These are phyloP conservation scores for Drosophila parthenogenetica DNA, from an alignment of 2,888 invertebrate species.

Conservation along the genomic window DNA sequence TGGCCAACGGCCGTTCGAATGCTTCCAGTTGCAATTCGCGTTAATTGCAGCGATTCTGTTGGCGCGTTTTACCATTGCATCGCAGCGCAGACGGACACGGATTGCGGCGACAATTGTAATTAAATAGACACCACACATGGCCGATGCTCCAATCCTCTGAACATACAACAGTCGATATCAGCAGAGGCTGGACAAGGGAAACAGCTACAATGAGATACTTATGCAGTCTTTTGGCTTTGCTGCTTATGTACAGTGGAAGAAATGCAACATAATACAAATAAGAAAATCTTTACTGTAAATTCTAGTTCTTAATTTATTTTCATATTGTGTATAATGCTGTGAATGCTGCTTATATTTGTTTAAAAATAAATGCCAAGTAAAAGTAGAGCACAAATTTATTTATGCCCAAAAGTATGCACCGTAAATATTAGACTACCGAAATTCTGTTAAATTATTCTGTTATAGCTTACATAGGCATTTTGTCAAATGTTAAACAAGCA, in stretches of 20 bases:
- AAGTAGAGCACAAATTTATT: background rate
- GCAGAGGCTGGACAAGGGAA: conserved; percentile 15
- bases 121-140: conserved; percentile 82
- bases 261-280: background rate
- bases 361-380: too few species aligned
- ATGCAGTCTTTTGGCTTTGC: conserved; percentile 13
- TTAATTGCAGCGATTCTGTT: conserved; percentile 65
- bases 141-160: conserved; percentile 18
- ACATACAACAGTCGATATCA: conserved; percentile 23
- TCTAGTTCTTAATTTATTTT: background rate
- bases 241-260: conserved; percentile 27
- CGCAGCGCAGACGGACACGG: conserved; percentile 65
- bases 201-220: conserved; percentile 39
- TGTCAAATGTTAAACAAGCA: background rate
- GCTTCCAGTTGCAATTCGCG: conserved; percentile 41
- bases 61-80: conserved; percentile 41
- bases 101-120: conserved; percentile 84
- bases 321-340: too few species aligned
- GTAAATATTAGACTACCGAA: background rate
- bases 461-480: conserved; percentile 14
- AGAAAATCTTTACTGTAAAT: background rate
- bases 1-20: conserved; percentile 17
- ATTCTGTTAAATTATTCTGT: too few species aligned
- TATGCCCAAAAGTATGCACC: conserved; percentile 2
- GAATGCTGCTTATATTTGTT: too few species aligned